Evolutionary conservation across 2,113 vertebrate genomes (phyloP).

Genomic region (Andinoacara biseriatus): DNA sequence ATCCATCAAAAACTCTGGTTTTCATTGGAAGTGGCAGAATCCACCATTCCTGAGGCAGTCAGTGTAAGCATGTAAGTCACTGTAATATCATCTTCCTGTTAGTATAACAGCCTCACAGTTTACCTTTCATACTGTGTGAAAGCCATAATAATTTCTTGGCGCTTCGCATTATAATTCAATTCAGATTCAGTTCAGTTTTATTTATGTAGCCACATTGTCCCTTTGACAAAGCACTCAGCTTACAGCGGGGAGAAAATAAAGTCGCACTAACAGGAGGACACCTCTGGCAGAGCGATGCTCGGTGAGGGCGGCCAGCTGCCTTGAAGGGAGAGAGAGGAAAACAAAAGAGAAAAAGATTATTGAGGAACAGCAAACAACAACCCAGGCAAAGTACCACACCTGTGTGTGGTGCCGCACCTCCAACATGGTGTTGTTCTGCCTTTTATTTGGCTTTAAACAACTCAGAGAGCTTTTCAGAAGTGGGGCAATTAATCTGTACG

Average conservation of each 20-base stretch:
- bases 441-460: background rate
- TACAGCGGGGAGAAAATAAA: background rate
- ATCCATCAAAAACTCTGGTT: background rate
- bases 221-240: background rate
- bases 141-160: background rate
- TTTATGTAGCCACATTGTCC: background rate
- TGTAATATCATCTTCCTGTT: background rate
- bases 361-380: background rate
- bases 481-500: background rate
- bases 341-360: background rate
- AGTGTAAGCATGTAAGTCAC: background rate
- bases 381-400: background rate
- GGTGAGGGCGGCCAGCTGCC: background rate
- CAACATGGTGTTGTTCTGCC: background rate
- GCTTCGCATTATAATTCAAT: background rate
- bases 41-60: background rate
- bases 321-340: background rate
- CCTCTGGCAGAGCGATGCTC: background rate
- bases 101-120: background rate
- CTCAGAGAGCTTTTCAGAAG: background rate
- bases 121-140: background rate
- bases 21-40: too few species aligned
- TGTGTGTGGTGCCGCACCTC: background rate
- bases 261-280: background rate
- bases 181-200: conserved; percentile 7